Conservation (phyloP, 2,888 invertebrate species). For the Stegana nigrithorax region DNA sequence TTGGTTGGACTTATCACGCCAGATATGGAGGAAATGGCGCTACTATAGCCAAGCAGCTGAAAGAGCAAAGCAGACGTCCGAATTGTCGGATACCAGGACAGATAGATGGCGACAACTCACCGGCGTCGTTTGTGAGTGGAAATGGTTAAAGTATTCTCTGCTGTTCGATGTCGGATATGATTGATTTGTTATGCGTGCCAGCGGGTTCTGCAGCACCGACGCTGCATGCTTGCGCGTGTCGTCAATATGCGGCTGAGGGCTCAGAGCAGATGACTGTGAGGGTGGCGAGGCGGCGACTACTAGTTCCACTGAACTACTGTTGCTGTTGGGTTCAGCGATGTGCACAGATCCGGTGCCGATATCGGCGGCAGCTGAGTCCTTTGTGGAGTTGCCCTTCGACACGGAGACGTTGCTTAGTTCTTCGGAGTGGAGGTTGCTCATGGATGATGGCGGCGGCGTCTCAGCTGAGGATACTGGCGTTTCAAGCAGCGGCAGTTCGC, state of each 20-base stretch:
- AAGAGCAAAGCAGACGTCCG: constrained; percentile 16
- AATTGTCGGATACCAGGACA: no score
- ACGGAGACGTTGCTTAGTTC: constrained; percentile 38
- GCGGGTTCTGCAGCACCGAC: constrained; percentile 37
- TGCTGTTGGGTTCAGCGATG: constrained; percentile 32
- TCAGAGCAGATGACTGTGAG: constrained; percentile 52
- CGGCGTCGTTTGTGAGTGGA: constrained; percentile 87
- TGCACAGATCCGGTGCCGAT: constrained; percentile 13
- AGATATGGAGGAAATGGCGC: constrained; percentile 82
- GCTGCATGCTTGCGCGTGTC: constrained; percentile 30
- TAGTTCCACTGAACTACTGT: constrained; percentile 40
- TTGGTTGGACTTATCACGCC: constrained; percentile 91
- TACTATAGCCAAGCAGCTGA: constrained; percentile 93
- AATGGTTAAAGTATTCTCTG: constrained; percentile 86
- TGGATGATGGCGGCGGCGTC: constrained; percentile 65
- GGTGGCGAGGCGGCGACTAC: constrained; percentile 30
- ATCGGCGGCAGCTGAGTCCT: constrained; percentile 15
- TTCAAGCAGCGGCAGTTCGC: constrained; percentile 73
- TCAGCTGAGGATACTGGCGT: constrained; percentile 74
- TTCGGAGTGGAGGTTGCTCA: constrained; percentile 20
- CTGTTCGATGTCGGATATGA: constrained; percentile 70
- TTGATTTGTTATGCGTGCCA: constrained; percentile 67
- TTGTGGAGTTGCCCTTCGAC: no score
- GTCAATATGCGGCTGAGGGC: constrained; percentile 45
- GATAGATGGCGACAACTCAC: no score